Conservation (phyloP, 2,113 vertebrate species). For the Crotalus viridis region DNA sequence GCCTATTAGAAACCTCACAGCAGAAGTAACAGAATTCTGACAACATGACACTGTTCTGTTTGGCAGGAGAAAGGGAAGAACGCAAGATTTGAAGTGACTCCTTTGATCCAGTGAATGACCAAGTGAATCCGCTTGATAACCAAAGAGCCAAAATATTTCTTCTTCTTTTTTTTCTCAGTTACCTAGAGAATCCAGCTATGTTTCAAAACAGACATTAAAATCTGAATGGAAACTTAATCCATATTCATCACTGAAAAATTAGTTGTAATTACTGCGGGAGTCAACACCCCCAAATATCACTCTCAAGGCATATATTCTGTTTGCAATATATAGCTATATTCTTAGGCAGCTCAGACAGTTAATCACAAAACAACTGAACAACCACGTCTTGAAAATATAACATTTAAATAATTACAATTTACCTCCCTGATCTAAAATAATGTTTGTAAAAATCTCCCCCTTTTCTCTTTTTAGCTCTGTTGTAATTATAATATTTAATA, state of each 20-base stretch:
- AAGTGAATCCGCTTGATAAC: not conserved
- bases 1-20: not conserved
- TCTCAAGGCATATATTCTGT: not conserved
- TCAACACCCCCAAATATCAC: not conserved
- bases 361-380: not conserved
- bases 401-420: not conserved
- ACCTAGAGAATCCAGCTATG: not conserved
- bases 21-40: not conserved
- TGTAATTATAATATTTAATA: slow-evolving; percentile 2
- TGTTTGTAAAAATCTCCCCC: not conserved
- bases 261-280: not conserved
- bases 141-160: not conserved
- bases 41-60: not conserved
- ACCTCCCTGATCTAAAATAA: not conserved
- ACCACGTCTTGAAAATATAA: not conserved
- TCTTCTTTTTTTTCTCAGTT: too few relatives aligned
- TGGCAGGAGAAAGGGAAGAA: too few relatives aligned
- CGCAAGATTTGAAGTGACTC: not conserved
- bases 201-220: not conserved
- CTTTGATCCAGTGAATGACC: not conserved
- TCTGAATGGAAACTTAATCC: not conserved
- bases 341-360: not conserved
- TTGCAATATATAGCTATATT: not conserved
- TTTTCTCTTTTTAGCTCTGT: not conserved
- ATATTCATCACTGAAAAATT: not conserved